These are phyloP conservation scores for Synodontis membranacea DNA, from an alignment of 2,113 vertebrate genomes.

Conservation along the genomic window DNA sequence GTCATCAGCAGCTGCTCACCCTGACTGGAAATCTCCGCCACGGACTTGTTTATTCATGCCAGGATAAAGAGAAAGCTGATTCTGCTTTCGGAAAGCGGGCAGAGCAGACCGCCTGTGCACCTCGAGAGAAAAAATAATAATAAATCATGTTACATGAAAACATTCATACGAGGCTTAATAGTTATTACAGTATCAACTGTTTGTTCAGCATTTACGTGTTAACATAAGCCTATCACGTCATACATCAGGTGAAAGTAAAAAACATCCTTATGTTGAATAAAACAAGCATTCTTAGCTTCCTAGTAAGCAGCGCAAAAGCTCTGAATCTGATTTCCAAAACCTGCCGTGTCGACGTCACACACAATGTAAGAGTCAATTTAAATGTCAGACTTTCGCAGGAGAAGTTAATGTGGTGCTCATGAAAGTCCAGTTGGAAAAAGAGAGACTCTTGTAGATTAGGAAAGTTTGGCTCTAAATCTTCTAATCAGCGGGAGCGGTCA, in stretches of 20 bases:
- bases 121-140: neutral
- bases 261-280: no score
- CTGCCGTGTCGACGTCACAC: no score
- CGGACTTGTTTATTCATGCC: neutral
- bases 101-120: neutral
- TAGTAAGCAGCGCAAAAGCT: neutral
- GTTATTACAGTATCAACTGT: neutral
- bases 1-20: conserved; percentile 21
- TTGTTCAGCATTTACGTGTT: neutral
- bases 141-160: neutral
- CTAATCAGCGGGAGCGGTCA: no score
- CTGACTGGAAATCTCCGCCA: conserved; percentile 25
- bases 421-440: neutral
- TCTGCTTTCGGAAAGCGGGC: neutral
- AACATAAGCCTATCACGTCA: neutral
- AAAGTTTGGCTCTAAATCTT: no score
- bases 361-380: neutral
- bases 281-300: no score
- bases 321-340: neutral
- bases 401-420: neutral
- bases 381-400: neutral
- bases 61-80: neutral
- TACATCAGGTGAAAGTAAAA: neutral
- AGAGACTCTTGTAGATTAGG: no score
- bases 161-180: neutral